Base-by-base conservation (phyloP, 2,797 vertebrate genomes). In the Siniperca undulata region DNA sequence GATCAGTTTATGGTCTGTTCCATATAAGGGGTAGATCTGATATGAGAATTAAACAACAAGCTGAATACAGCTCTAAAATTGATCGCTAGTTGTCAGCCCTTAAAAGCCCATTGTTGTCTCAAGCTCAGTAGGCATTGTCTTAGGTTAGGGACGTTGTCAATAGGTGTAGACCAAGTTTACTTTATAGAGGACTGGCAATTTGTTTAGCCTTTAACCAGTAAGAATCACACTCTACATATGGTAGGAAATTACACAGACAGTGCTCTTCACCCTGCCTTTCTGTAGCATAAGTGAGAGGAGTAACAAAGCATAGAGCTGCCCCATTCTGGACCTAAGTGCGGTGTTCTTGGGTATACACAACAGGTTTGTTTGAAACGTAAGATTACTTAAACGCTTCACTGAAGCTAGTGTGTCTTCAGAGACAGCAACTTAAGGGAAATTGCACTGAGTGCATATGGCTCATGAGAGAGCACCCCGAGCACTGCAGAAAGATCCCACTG, bases 391-490 rank as follows among this genome's bases (percentile, higher is more conserved):
- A 78, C 2, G 22, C 76, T 84, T 67, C 48, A 48, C n/a, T 77
- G 55, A 78, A 61, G 66, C 61, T 60, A 1, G 22, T 5, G 40
- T 86, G 68, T 70, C 60, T 70, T 76, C 38, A 65, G 60, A 74
- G 59, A 78, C 27, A 30, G 40, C 75, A 70, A 42, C 36, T 79
- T 74, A 62, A 59, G 22, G 69, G 61, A 75, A 76, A 66, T 78
- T 58, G 69, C 78, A 59, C 64, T 12, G 55, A 55, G 62, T 55
- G 74, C 77, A 74, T 84, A 61, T 77, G 78, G 56, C 53, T 87
- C 30, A 70, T 69, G 64, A 34, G 69, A 73, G 36, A 81, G 58
- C 56, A 48, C 46, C 62, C 40, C 0, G 0, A 5, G 24, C 7
- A 13, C 67, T 52, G 40, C n/a, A 79, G 61, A 85, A 53, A 55